Evolutionary conservation across 1,140 invertebrate species (phyloP).

Genomic region (Melitaea cinxia): DNA sequence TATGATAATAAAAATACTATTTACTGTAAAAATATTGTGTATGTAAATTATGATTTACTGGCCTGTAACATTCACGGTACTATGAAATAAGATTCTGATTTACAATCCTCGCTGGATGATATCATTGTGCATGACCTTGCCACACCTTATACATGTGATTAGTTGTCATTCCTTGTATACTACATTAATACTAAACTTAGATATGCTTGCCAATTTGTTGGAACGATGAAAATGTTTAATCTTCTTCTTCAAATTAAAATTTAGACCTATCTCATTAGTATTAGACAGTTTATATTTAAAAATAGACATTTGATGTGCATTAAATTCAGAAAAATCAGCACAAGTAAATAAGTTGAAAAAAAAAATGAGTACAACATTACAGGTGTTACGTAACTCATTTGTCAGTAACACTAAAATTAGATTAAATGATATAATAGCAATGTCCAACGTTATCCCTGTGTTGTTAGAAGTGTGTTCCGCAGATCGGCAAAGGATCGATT

Average conservation of each 20-base stretch:
- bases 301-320: no score
- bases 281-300: no score
- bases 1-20: background rate
- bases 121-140: constrained; percentile 23
- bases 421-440: background rate
- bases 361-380: no score
- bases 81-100: constrained; percentile 15
- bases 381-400: no score
- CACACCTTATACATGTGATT: constrained; percentile 19
- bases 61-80: background rate
- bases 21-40: background rate
- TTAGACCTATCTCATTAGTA: no score
- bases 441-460: constrained; percentile 10
- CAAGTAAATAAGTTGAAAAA: no score
- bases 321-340: no score
- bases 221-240: background rate
- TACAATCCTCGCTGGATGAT: constrained; percentile 23
- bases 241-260: no score
- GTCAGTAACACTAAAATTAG: no score
- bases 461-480: constrained; percentile 12
- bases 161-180: constrained; percentile 12
- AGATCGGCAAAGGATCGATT: constrained; percentile 52
- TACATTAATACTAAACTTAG: background rate
- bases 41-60: constrained; percentile 5
- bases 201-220: background rate